Conservation (phyloP, 2,888 invertebrate species). For the Watsonalla binaria region DNA sequence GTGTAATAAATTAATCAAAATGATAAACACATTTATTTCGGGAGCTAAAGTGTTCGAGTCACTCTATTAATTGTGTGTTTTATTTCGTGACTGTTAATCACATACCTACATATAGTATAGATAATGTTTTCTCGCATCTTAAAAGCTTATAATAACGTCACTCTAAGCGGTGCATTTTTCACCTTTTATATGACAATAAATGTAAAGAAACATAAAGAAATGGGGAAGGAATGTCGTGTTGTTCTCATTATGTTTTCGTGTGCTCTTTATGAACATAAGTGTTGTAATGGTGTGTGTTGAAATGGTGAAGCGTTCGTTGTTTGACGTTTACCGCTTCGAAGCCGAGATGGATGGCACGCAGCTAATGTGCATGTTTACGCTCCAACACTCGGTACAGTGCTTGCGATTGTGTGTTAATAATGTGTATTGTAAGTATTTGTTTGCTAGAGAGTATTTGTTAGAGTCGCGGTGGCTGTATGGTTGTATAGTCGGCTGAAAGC, state of each 20-base stretch:
- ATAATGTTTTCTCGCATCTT: too few relatives aligned
- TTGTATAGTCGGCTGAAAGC: too few relatives aligned
- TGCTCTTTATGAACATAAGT: not conserved
- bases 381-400: not conserved
- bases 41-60: too few relatives aligned
- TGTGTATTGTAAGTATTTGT: not conserved
- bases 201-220: not conserved
- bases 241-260: not conserved
- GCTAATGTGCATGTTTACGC: constrained; percentile 21
- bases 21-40: too few relatives aligned
- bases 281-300: constrained; percentile 36
- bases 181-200: not conserved
- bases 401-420: not conserved
- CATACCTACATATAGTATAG: too few relatives aligned
- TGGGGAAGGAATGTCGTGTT: not conserved
- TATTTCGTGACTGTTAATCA: too few relatives aligned
- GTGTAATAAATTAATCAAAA: too few relatives aligned
- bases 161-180: too few relatives aligned
- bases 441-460: too few relatives aligned
- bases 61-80: too few relatives aligned
- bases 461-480: too few relatives aligned
- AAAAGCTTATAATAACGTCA: too few relatives aligned
- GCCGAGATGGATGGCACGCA: constrained; percentile 8
- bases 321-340: constrained; percentile 6
- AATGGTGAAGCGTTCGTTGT: constrained; percentile 37